phyloP scores from a whole-genome alignment of 1,140 invertebrate genomes.

The Vollenhovia emeryi region DNA sequence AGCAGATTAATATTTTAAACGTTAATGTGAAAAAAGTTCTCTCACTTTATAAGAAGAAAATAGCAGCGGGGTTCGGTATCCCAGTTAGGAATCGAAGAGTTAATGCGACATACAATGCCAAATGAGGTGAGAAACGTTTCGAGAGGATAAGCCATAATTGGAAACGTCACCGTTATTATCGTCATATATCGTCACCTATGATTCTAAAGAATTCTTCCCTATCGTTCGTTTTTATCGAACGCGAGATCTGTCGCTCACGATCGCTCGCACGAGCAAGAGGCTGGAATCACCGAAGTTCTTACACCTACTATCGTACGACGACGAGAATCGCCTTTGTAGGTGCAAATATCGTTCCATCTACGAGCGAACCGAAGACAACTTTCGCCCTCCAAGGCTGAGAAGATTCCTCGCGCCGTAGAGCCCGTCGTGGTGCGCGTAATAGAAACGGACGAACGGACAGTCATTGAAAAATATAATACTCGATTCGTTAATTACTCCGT shows the following conservation, averaged over 20 bases:
- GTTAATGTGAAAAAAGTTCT: too few relatives aligned
- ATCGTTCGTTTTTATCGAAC: slow-evolving; percentile 13
- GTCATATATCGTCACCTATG: neutral
- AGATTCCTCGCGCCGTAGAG: slow-evolving; percentile 76
- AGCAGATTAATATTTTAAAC: too few relatives aligned
- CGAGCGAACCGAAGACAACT: slow-evolving; percentile 79
- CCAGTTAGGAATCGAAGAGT: too few relatives aligned
- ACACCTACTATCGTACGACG: slow-evolving; percentile 19
- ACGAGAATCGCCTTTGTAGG: slow-evolving; percentile 57
- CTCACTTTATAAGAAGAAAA: too few relatives aligned
- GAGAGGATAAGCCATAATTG: neutral
- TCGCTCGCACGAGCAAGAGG: neutral
- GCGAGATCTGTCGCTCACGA: slow-evolving; percentile 8
- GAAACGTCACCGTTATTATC: neutral
- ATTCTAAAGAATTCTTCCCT: neutral
- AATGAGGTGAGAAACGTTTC: neutral
- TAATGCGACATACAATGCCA: neutral
- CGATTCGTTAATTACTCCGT: slow-evolving; percentile 52
- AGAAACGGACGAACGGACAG: slow-evolving; percentile 60
- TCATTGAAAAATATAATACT: slow-evolving; percentile 66
- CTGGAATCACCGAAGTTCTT: slow-evolving; percentile 17
- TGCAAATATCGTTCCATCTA: slow-evolving; percentile 79
- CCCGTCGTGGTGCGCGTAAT: slow-evolving; percentile 77
- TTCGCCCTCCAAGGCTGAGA: slow-evolving; percentile 85
- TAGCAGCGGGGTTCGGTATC: too few relatives aligned